Base-by-base conservation (phyloP, 2,888 invertebrate species). In the Steinernema carpocapsae region DNA sequence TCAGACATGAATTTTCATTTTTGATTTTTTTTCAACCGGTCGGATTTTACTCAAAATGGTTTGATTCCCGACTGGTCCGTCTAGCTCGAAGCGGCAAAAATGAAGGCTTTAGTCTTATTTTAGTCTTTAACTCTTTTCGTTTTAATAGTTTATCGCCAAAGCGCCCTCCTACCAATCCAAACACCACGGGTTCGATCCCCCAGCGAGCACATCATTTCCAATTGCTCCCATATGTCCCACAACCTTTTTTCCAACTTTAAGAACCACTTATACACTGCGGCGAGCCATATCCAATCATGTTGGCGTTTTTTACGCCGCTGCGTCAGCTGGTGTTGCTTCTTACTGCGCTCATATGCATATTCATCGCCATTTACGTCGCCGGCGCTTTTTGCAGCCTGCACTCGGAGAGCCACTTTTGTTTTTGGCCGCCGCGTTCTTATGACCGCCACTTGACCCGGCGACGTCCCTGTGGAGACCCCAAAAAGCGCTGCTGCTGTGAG, bases 381-480 rank as follows among this genome's bases (percentile, higher is more conserved):
- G 64, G 29, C 37, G 52, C 37, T 48, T 19, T 48, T 48, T 48
- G 48, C 7, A 6, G 37, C 37, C 4, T 10, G 19, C 32, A 32
- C 64, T 29, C 64, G 32, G 64, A 37, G 64, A 32, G 64, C 29
- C 64, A 64, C 64, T 64, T n/a, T 64, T 64, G 64, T 64, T 64
- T 64, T 64, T 64, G 64, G 17, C 64, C 26, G 32, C 64, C 14
- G 32, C 32, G 29, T 64, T 64, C 64, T 64, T 64, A 64, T 64
- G 64, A 64, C 64, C 64, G 32, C 26, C 64, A n/a, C 64, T 64
- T 64, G 64, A 64, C 64, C 64, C 64, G 29, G 64, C 24, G 26
- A 26, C 24, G 56, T 56, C 48, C 48, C 48, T 48, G 17, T 19
- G 48, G 48, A 37, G 37, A 48, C 48, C 48, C 48, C 2, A 48